Base-by-base conservation (phyloP, 1,140 invertebrate species). In the Hypothenemus hampei region DNA sequence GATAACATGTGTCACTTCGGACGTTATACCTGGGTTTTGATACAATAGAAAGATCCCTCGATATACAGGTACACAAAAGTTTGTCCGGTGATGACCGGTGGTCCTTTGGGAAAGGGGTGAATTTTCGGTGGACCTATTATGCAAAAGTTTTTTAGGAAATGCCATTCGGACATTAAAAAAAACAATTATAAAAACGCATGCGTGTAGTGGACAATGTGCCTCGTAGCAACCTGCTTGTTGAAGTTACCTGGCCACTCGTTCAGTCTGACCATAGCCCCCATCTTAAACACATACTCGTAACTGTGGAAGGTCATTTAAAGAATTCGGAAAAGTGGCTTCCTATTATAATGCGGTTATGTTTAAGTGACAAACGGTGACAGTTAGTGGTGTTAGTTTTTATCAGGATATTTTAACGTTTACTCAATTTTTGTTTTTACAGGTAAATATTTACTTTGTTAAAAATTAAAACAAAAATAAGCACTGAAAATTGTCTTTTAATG, bases 211-310 rank as follows among this genome's bases (percentile, higher is more conserved):
- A 37, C 55, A 57, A 44, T 45, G 48, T 48, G 55, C 39, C 55
- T 35, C 47, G 22, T 36, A 50, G 35, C 46, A 57, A 57, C 55
- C 55, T 57, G 55, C 23, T 50, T 31, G 45, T 44, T 57, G 41
- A 57, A 45, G 37, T 48, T 57, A 57, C 55, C 55, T 57, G 55
- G 40, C 39, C 47, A 50, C 45, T 46, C 37, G 37, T 57, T 57
- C 46, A 51, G 55, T 51, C 55, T 51, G 55, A 51, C 48, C 46
- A 57, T 50, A 57, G 41, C 41, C 46, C 50, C 47, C 55, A 56
- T 26, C 45, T 33, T 37, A 50, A 57, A 24, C 39, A 53, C 50
- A 36, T 35, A 53, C 50, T 44, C 20, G 21, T 36, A 51, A 31
- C 37, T 35, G 29, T 43, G 22, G 45, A 50, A 57, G 54, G 54